Base-by-base conservation (phyloP, 2,113 vertebrate genomes). In the Fukomys damarensis region DNA sequence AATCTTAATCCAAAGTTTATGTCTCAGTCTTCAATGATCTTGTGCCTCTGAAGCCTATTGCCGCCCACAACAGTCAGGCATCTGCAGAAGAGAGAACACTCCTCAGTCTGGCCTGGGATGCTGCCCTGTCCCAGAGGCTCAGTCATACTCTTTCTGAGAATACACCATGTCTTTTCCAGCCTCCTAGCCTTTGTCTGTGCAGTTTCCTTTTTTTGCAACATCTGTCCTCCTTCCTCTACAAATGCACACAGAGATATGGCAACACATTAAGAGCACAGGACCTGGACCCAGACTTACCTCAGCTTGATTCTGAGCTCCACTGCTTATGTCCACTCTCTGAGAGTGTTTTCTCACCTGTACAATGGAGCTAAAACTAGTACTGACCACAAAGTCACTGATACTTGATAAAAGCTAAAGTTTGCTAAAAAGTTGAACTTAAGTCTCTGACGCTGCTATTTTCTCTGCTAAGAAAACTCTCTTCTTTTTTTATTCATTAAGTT, bases 11-110 rank as follows among this genome's bases (percentile, higher is more conserved):
- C 68, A 87, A 3, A 6, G 63, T 68, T 95, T 86, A 32, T 7
- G 28, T 61, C 88, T 80, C 46, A 66, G 91, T 92, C 81, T 70
- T 93, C 5, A 32, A 58, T 54, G 65, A 85, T 43, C 26, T 35
- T n/a, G 38, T 7, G 79, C n/a, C 77, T 91, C 76, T 22, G 65
- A 35, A 66, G 58, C 30, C 43, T 56, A 58, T 13, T 6, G 1
- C 2, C 4, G 7, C 54, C 80, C 72, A 43, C 5, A 63, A 41
- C 0, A 76, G 72, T 41, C 43, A 52, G 41, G 35, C 24, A 72
- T 77, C 97, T 97, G 83, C 22, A 95, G 87, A n/a, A 96, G 30
- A 95, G 70, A 66, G 3, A 90, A 32, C 32, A 30, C 12, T 54
- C 43, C n/a, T 93, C 52, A 65, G 72, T 63, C 52, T 88, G 81